Evolutionary conservation across 2,113 vertebrate genomes (phyloP).

Genomic region (Chelonoidis abingdonii): DNA sequence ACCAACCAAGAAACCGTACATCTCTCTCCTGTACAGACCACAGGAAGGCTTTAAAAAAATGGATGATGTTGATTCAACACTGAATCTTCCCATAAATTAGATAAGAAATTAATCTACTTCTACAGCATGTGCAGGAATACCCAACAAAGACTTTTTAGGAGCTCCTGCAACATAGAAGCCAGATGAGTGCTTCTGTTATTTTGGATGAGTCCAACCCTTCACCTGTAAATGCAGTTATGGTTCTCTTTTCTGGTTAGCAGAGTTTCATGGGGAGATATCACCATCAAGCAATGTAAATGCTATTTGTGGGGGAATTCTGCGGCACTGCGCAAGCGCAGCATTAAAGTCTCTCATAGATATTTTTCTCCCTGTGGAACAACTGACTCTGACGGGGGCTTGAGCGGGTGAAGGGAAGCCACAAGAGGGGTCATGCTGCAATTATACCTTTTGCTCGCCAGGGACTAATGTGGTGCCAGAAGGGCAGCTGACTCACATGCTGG

Average conservation of each 20-base stretch:
- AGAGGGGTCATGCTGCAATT: not conserved
- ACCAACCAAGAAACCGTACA: not conserved
- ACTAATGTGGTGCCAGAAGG: not conserved
- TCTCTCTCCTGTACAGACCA: not conserved
- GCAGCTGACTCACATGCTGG: not conserved
- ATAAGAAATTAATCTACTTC: not conserved
- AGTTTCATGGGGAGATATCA: not conserved
- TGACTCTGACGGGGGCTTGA: not conserved
- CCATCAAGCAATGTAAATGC: not conserved
- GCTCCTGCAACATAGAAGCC: not conserved
- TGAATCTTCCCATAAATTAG: not conserved
- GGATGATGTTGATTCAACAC: accelerated
- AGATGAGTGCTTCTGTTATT: not conserved
- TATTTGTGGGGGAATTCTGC: not conserved
- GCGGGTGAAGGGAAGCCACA: not conserved
- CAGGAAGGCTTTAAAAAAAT: accelerated
- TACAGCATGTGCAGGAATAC: not conserved
- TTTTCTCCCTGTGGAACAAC: not conserved
- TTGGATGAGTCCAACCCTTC: not conserved
- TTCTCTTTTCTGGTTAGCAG: not conserved
- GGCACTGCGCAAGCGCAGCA: not conserved
- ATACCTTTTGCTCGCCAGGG: not conserved
- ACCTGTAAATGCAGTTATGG: accelerated
- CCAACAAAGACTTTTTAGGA: not conserved
- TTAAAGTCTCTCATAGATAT: not conserved